A percentile compares a stretch with the other conserved stretches of the same genome.
Conservation (phyloP, 2,888 invertebrate species). For the Pilophorus perplexus region DNA sequence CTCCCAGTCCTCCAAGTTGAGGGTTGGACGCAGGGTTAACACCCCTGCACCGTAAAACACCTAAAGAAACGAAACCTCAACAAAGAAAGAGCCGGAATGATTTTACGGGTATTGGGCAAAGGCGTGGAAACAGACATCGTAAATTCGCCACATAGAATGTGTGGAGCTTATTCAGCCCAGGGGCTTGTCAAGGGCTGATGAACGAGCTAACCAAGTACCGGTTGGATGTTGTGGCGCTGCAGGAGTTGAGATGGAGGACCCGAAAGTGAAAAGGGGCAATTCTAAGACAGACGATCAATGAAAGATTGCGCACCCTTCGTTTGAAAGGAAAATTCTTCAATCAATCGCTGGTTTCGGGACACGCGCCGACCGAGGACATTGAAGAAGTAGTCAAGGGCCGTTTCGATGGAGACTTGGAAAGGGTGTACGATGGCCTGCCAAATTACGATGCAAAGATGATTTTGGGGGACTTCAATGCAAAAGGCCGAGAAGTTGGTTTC, state of each 20-base stretch:
- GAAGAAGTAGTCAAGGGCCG: background rate
- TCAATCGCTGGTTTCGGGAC: background rate
- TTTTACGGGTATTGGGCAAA: background rate
- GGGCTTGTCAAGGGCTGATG: constrained; percentile 10
- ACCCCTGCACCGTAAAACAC: too few species aligned
- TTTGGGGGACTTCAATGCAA: constrained; percentile 3
- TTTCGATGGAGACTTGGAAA: background rate
- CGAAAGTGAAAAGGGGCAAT: background rate
- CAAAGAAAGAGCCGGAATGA: constrained; percentile 9
- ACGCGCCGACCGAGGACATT: constrained; percentile 1
- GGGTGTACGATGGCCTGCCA: background rate
- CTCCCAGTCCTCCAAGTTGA: too few species aligned
- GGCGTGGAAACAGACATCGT: background rate
- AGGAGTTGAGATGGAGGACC: background rate
- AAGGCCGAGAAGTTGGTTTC: background rate
- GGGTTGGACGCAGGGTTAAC: too few species aligned
- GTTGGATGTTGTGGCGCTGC: background rate
- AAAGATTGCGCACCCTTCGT: background rate
- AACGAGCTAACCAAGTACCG: constrained; percentile 8
- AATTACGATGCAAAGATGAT: constrained; percentile 5
- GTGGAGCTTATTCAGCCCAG: constrained; percentile 14
- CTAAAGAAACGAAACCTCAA: constrained; percentile 4
- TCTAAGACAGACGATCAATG: background rate
- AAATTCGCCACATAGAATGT: constrained; percentile 28
- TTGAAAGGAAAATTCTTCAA: constrained; percentile 5